phyloP scores from a whole-genome alignment of 2,113 vertebrate species.

The Etia nguti region DNA sequence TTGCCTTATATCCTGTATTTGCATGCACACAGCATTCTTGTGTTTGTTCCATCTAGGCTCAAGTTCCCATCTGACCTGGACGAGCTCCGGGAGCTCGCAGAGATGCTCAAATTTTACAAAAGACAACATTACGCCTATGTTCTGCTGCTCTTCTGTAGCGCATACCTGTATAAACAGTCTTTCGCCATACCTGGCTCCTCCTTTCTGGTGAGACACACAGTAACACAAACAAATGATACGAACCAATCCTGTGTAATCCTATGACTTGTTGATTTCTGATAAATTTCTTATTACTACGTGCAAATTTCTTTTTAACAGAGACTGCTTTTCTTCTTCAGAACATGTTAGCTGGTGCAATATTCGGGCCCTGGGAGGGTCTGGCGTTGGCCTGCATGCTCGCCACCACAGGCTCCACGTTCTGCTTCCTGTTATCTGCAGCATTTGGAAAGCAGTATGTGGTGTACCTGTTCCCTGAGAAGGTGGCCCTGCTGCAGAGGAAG shows the following conservation, averaged over 20 bases:
- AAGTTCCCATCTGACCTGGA: slow-evolving; percentile 92
- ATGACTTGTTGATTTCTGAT: not conserved
- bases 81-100: slow-evolving; percentile 83
- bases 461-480: slow-evolving; percentile 83
- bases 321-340: slow-evolving; percentile 72
- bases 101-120: slow-evolving; percentile 84
- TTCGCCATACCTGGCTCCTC: slow-evolving; percentile 97
- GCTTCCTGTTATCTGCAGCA: slow-evolving; percentile 83
- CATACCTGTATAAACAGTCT: slow-evolving; percentile 96
- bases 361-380: slow-evolving; percentile 90
- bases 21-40: not conserved
- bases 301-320: not conserved
- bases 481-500: slow-evolving; percentile 86
- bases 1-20: not conserved
- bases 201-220: slow-evolving; percentile 80
- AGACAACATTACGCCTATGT: slow-evolving; percentile 82
- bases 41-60: slow-evolving; percentile 53
- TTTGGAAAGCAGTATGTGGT: slow-evolving; percentile 87
- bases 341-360: slow-evolving; percentile 89
- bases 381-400: slow-evolving; percentile 83
- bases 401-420: slow-evolving; percentile 85
- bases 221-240: not conserved
- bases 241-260: rapidly evolving
- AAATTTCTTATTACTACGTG: not conserved
- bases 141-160: slow-evolving; percentile 87